Evolutionary conservation across 2,113 vertebrate species (phyloP), one percentile per base, ranked within the genome.

Genomic region (Petrocephalus zakoni): DNA sequence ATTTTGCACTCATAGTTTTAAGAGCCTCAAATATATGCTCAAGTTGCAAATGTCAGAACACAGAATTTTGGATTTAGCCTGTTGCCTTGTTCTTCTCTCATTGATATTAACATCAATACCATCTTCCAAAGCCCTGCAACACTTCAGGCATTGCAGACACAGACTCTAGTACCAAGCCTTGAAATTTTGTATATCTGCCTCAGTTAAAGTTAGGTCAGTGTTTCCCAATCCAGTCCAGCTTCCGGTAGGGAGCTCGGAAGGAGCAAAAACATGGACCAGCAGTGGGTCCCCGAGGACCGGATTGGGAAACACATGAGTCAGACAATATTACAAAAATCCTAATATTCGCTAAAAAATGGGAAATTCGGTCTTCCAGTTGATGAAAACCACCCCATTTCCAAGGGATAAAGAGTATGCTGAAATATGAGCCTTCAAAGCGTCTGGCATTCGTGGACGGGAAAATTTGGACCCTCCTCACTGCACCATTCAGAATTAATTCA

Each of bases 401-500:
- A 25, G 47, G 47, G 47, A 29, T 52, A 10, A 22, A n/a, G 51
- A 85, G 5, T 55, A 8, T 86, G 29, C n/a, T 86, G 52, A 19
- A 55, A 55, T 29, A 8, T 88, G 81, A 78, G 47, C 53, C 75
- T 88, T 84, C 42, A 95, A 96, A 96, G 96, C 93, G 95, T 96
- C 95, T 95, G 95, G 96, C 95, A 95, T 93, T 93, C 95, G 94
- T 96, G 95, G 95, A 95, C 95, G 95, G 95, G 93, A 92, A 93
- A 95, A 93, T 92, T 95, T 25, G 93, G 96, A 96, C 94, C 95
- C 94, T 94, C 95, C 95, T 34, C 95, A 96, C 96, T 96, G 96
- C 96, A 96, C 95, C 95, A 94, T 95, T 96, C 94, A 96, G 96
- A 97, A 96, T 96, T 96, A 96, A 97, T 96, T 96, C 96, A 95